Evolutionary conservation across 2,797 vertebrate genomes (phyloP).

Genomic region (Gobionotothen gibberifrons): DNA sequence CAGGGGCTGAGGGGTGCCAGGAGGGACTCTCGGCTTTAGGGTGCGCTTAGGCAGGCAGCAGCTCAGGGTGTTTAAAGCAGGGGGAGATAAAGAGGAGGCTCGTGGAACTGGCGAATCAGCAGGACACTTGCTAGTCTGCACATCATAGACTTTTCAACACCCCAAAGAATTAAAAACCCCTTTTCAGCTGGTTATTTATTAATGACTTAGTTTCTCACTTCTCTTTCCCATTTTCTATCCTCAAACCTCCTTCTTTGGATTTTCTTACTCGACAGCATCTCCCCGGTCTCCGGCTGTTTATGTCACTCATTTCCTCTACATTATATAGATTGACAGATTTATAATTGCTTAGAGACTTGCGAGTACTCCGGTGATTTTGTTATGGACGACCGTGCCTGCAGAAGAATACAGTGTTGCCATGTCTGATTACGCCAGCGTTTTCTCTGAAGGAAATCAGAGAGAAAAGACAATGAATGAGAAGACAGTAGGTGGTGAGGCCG

Average conservation of each 20-base stretch:
- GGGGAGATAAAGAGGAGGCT: conserved; percentile 34
- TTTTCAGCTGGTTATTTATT: conserved; percentile 1
- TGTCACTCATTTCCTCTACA: conserved; percentile 62
- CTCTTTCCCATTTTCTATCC: not conserved
- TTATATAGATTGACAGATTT: conserved; percentile 74
- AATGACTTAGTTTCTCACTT: conserved; percentile 12
- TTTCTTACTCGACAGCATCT: conserved; percentile 43
- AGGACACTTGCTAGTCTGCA: conserved; percentile 11
- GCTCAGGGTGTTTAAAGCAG: conserved; percentile 43
- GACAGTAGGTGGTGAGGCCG: conserved; percentile 47
- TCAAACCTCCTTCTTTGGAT: conserved; percentile 21
- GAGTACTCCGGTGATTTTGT: conserved; percentile 54
- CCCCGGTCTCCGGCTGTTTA: conserved; percentile 52
- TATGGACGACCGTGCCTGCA: conserved; percentile 35
- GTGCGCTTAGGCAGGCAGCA: conserved; percentile 50
- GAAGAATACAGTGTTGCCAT: conserved; percentile 52
- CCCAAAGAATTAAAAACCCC: conserved; percentile 10
- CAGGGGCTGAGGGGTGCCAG: conserved; percentile 32
- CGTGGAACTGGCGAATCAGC: conserved; percentile 34
- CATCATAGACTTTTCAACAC: not conserved
- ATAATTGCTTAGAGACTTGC: conserved; percentile 75
- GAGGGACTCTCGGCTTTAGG: conserved; percentile 54
- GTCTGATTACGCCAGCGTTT: conserved; percentile 63
- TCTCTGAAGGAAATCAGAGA: conserved; percentile 55
- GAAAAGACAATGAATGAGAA: conserved; percentile 62